phyloP scores from a whole-genome alignment of 2,888 invertebrate genomes.

The Octodonta nipae region DNA sequence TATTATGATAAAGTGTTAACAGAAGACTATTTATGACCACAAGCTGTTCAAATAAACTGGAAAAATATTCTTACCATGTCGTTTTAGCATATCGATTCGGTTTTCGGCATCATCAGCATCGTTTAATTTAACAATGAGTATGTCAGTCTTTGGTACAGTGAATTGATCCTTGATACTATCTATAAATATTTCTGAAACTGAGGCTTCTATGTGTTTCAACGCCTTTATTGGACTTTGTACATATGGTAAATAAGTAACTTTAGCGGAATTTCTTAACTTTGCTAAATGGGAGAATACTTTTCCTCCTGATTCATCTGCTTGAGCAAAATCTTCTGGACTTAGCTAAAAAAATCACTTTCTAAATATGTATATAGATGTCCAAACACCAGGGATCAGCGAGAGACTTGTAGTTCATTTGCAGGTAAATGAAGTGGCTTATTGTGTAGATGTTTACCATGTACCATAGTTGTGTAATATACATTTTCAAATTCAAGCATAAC shows the following conservation, averaged over 20 bases:
- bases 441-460: no score
- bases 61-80: conserved; percentile 40
- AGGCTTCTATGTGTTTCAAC: conserved; percentile 38
- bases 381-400: no score
- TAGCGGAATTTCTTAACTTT: conserved; percentile 26
- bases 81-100: conserved; percentile 40
- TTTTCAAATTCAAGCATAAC: no score
- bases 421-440: no score
- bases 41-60: neutral
- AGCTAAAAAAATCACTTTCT: conserved; percentile 27
- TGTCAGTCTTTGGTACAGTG: conserved; percentile 35
- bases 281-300: conserved; percentile 35
- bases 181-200: conserved; percentile 25
- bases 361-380: no score
- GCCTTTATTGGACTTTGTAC: conserved; percentile 47
- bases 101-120: conserved; percentile 45
- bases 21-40: neutral
- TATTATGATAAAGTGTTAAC: neutral
- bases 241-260: conserved; percentile 43
- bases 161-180: conserved; percentile 21
- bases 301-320: conserved; percentile 29
- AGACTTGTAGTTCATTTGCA: no score
- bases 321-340: conserved; percentile 37
- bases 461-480: no score
- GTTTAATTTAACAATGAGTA: conserved; percentile 44